Base-by-base conservation (phyloP, 2,888 invertebrate genomes). In the Caenorhabditis drosophilae region DNA sequence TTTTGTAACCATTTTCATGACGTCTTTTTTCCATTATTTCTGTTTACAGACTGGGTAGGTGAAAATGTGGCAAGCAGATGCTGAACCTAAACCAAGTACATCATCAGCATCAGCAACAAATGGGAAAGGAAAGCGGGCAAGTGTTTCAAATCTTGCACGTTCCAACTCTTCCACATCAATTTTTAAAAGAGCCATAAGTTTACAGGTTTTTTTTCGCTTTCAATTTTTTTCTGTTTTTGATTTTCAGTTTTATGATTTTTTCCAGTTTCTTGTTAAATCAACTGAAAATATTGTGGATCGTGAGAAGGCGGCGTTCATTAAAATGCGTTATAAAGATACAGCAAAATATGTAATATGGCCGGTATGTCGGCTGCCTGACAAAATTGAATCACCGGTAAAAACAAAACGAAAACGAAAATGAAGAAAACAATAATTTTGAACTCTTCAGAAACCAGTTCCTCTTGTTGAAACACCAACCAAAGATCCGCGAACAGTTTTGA, bases 281-380 rank as follows among this genome's bases (percentile, higher is more conserved):
- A 31, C 55, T 6, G 68, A 67, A 23, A 59, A 48, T 26, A 22
- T 56, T 4, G 52, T 67, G 12, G 58, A 70, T 34, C 49, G 53
- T 4, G 68, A 70, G 40, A 48, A 68, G 22, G 63, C 63, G 9
- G 72, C 70, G 26, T 57, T 58, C 40, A 76, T 76, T 40, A 70
- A 72, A 35, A 55, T 76, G 64, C 51, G 76, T 7, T 76, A 76
- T 54, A 72, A 70, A 40, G 76, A 76, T 53, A 72, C 63, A 9
- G 44, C 76, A 11, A 76, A 73, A 46, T 46, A 58, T 31, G 70
- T 75, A 22, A 73, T 76, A 18, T 76, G 76, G 76, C 73, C 73
- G 15, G 23, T 41, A 9, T 74, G 73, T 44, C 36, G 70, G 26
- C 48, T 73, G 7, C 69, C 67, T 6, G 51, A 64, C 26, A 61